A percentile compares a stretch with the other conserved stretches of the same genome.
Evolutionary conservation across 2,888 invertebrate species (phyloP).

Genomic region (Dysmachus trigonus): DNA sequence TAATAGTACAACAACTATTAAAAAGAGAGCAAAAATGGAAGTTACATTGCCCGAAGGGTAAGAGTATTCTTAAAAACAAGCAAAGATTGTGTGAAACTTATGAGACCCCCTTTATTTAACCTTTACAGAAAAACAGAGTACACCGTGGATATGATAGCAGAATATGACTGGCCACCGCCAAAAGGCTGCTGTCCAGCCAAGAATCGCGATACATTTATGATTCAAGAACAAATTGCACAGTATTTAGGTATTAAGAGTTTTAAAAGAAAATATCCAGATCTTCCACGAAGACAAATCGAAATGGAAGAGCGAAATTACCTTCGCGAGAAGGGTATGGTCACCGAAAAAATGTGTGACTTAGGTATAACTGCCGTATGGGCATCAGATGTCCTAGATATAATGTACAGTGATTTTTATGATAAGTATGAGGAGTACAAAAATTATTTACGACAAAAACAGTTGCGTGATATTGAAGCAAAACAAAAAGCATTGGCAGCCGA

Average conservation of each 20-base stretch:
- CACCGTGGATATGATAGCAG: conserved; percentile 88
- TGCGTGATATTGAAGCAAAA: conserved; percentile 74
- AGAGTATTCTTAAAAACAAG: conserved; percentile 43
- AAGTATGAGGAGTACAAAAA: conserved; percentile 92
- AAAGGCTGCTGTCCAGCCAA: conserved; percentile 66
- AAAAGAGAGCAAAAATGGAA: conserved; percentile 64
- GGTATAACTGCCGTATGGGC: conserved; percentile 92
- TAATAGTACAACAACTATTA: conserved; percentile 31
- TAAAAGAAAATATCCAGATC: conserved; percentile 93
- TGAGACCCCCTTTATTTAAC: not conserved
- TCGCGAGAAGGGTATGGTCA: conserved; percentile 81
- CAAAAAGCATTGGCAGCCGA: conserved; percentile 69
- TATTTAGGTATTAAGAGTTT: conserved; percentile 96
- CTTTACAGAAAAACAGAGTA: conserved; percentile 67
- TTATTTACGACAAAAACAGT: conserved; percentile 67
- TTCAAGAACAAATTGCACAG: conserved; percentile 96
- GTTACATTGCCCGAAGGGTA: conserved; percentile 65
- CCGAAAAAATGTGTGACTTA: conserved; percentile 91
- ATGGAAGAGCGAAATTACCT: conserved; percentile 92
- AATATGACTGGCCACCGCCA: conserved; percentile 90
- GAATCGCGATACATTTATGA: conserved; percentile 83
- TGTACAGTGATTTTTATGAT: conserved; percentile 93
- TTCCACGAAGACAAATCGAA: conserved; percentile 83
- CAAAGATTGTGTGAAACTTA: not conserved
- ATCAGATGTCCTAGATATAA: conserved; percentile 93